Evolutionary conservation across 2,888 invertebrate genomes (phyloP), one percentile per base, ranked within the genome.

Genomic region (Mimachlamys varia): DNA sequence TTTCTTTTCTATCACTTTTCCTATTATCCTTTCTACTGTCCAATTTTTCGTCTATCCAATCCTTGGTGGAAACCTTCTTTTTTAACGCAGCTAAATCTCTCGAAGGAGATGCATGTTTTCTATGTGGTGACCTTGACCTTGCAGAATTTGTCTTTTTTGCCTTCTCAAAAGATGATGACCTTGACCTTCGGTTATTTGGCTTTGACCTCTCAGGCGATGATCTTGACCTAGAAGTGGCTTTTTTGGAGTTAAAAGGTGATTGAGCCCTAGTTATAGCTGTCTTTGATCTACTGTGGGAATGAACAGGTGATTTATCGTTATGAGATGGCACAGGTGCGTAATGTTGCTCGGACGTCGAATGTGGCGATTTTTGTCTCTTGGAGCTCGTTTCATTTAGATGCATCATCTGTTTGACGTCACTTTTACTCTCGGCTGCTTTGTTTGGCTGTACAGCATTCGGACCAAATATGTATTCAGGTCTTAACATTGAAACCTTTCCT

Each of bases 41-140:
- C 27, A 33, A 33, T 76, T 76, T 76, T 4, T 33, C 33, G 10
- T 76, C 76, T 33, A 76, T 76, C 76, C 76, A 76, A 17, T 76
- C 76, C 76, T 33, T 76, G 27, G 76, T 76, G 33, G 76, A 76
- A 33, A 76, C 76, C 33, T 76, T 76, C 76, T 76, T 76, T 76
- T 33, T 76, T 33, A 76, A 76, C 12, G 76, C 76, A 76, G 27
- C 27, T 76, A 76, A 76, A 76, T 76, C 76, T 27, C 27, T 5
- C 33, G 22, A 12, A 12, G 76, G 33, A 33, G 76, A 76, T 33
- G 10, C 76, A 50, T 33, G 50, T 44, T 87, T 89, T 88, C 55
- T 89, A 15, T 87, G 58, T 50, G 91, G 90, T 58, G 90, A 90
- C 5, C 90, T 76, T 27, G 89, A 90, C 53, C 90, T 89, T 38